phyloP scores from a whole-genome alignment of 1,140 invertebrate species.

The Listronotus oregonensis region DNA sequence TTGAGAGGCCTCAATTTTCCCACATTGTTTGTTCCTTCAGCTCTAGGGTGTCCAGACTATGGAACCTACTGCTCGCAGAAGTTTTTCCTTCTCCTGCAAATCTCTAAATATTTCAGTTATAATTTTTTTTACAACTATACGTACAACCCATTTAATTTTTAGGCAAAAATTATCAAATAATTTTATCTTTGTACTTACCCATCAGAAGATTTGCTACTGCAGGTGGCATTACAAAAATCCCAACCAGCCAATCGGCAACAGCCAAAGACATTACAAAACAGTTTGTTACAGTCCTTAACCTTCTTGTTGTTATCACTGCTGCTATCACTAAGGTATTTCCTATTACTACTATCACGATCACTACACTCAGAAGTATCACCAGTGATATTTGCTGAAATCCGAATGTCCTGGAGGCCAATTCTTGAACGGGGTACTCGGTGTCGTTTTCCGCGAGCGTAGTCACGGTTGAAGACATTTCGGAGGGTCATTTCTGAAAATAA shows the following conservation, averaged over 20 bases:
- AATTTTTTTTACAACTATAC: too few relatives aligned
- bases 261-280: conserved; percentile 93
- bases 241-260: conserved; percentile 88
- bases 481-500: conserved; percentile 48
- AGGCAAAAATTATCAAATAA: too few relatives aligned
- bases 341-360: conserved; percentile 69
- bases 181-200: conserved; percentile 63
- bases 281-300: conserved; percentile 91
- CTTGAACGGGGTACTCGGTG: background rate
- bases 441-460: conserved; percentile 11
- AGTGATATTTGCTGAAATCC: conserved; percentile 49
- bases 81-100: too few relatives aligned
- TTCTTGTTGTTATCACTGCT: conserved; percentile 87
- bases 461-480: conserved; percentile 36
- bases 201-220: conserved; percentile 75
- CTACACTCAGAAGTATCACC: conserved; percentile 59
- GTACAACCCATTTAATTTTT: too few relatives aligned
- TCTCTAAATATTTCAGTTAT: too few relatives aligned
- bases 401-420: conserved; percentile 2
- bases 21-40: too few relatives aligned
- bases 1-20: too few relatives aligned
- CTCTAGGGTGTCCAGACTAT: too few relatives aligned
- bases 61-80: too few relatives aligned
- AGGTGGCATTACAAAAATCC: conserved; percentile 93
- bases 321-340: conserved; percentile 91